Evolutionary conservation across 2,797 vertebrate species (phyloP), one percentile per base, ranked within the genome.

Genomic region (Percopsis omiscomaycus): DNA sequence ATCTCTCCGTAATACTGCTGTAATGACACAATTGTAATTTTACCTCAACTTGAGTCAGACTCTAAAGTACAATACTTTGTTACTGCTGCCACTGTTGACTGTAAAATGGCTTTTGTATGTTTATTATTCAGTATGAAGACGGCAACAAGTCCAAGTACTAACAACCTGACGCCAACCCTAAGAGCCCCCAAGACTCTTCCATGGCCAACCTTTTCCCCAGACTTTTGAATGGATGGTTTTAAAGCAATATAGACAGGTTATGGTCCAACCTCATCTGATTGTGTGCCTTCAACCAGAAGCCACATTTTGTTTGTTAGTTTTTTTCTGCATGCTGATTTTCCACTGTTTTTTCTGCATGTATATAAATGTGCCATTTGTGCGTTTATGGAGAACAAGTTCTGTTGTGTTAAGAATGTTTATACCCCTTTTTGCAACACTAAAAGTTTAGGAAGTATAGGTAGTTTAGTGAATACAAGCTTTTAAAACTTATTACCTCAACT

Each of bases 171-270:
- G 14, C 68, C 85, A 44, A 77, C 69, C 52, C 78, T 91, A 47
- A 85, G 93, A 45, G 71, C 81, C 8, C 94, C 94, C 15, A 90
- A 78, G 59, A 88, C 82, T 53, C 71, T 95, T 52, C 94, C 94
- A 0, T 92, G 91, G 94, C 86, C 80, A 52, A 57, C 64, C 1
- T 83, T 57, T 77, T 66, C 89, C 65, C 75, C 30, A 1, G 74
- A 42, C 57, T 59, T 14, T 9, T 14, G 12, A 48, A 48, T 48
- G 9, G 4, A 9, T 48, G 47, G 12, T 13, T 13, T 48, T 15
- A 48, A 13, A 4, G 4, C n/a, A 13, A n/a, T 48, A 13, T 48
- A 13, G n/a, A 2, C 47, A 48, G n/a, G 47, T 48, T 48, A 6
- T 48, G 12, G 5, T 42, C 37, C 2, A 42, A 42, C 8, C 6